Conservation (phyloP, 2,113 vertebrate genomes). For the Tragulus kanchil region DNA sequence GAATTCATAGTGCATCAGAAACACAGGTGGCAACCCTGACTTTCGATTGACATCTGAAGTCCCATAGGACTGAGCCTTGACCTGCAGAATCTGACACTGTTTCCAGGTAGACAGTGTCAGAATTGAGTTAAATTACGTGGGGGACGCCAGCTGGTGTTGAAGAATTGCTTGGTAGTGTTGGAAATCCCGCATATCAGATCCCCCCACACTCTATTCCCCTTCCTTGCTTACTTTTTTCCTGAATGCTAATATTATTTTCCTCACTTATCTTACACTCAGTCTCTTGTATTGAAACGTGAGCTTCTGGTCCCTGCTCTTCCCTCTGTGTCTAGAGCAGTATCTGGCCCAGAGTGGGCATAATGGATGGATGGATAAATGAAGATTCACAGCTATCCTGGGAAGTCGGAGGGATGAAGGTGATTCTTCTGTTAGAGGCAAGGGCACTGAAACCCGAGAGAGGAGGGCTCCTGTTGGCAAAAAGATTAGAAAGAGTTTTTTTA, state of each 20-base stretch:
- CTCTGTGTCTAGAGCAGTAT: not conserved
- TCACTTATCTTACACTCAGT: constrained; percentile 23
- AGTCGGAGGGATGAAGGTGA: not conserved
- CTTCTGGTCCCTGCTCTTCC: not conserved
- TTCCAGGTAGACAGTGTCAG: not conserved
- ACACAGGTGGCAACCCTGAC: not conserved
- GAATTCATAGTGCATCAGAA: not conserved
- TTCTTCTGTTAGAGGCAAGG: not conserved
- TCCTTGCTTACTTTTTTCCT: not conserved
- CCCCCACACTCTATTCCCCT: not conserved
- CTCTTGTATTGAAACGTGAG: not conserved
- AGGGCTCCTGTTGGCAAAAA: constrained; percentile 16
- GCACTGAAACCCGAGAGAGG: not conserved
- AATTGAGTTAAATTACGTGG: not conserved
- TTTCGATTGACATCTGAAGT: not conserved
- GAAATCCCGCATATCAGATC: not conserved
- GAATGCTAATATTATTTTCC: not conserved
- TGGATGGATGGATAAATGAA: not conserved
- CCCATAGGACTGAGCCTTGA: not conserved
- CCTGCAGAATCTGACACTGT: not conserved
- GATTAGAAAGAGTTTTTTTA: not conserved
- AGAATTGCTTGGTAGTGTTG: not conserved
- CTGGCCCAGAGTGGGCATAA: not conserved
- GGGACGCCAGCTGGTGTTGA: not conserved
- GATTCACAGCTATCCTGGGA: not conserved